Conservation (phyloP, 2,888 invertebrate species). For the Spatulosminthurus flaviceps region DNA sequence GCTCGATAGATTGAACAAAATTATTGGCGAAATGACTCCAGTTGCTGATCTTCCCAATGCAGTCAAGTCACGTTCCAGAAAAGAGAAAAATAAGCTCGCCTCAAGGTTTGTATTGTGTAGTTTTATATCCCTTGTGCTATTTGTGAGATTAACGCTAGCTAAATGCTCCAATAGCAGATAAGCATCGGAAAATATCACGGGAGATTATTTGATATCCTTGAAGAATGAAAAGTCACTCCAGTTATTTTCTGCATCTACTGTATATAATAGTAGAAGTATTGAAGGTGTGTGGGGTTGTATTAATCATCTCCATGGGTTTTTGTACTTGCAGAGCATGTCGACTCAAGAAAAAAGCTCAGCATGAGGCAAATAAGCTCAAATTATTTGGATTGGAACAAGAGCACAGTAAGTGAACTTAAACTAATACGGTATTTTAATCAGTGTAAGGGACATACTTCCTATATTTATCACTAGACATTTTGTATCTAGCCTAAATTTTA, state of each 20-base stretch:
- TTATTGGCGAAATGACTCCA: slow-evolving; percentile 95
- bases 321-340: slow-evolving; percentile 80
- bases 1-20: slow-evolving; percentile 86
- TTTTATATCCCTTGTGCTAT: background rate
- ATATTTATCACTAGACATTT: background rate
- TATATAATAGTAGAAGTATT: background rate
- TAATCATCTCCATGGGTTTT: slow-evolving; percentile 36
- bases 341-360: slow-evolving; percentile 98
- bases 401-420: slow-evolving; percentile 78
- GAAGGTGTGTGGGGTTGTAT: background rate
- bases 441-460: background rate
- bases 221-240: slow-evolving; percentile 19
- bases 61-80: slow-evolving; percentile 88
- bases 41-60: slow-evolving; percentile 92
- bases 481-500: too few species aligned
- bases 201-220: slow-evolving; percentile 8
- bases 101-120: slow-evolving; percentile 71
- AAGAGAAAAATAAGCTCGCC: slow-evolving; percentile 97
- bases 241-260: background rate
- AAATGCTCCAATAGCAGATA: too few species aligned
- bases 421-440: background rate
- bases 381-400: slow-evolving; percentile 91
- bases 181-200: background rate
- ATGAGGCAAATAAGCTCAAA: slow-evolving; percentile 98
- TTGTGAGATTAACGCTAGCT: too few species aligned